Evolutionary conservation across 2,797 vertebrate species (phyloP).

Genomic region (Bufotes viridis): DNA sequence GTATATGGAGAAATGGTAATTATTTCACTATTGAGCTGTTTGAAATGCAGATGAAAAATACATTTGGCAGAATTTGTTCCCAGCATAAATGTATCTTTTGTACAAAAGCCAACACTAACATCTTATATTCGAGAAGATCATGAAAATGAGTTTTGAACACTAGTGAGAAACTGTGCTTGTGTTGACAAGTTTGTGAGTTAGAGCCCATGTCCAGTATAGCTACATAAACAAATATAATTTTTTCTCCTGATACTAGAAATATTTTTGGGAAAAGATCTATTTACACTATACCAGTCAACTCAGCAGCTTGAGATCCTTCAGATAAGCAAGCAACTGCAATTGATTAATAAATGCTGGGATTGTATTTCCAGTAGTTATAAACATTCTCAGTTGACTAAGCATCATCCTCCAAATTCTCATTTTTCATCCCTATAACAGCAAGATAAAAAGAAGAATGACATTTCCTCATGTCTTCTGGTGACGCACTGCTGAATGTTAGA

Average conservation of each 20-base stretch:
- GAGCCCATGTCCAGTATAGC: slow-evolving; percentile 40
- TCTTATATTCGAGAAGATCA: slow-evolving; percentile 45
- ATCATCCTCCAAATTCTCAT: slow-evolving; percentile 4
- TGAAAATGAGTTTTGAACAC: slow-evolving; percentile 44
- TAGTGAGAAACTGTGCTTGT: slow-evolving; percentile 52
- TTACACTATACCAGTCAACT: slow-evolving; percentile 39
- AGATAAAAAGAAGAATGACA: slow-evolving; percentile 13
- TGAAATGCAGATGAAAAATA: slow-evolving; percentile 45
- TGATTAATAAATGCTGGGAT: slow-evolving; percentile 36
- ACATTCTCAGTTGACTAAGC: slow-evolving; percentile 20
- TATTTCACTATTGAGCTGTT: slow-evolving; percentile 37
- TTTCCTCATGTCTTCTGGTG: slow-evolving; percentile 18
- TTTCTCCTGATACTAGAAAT: slow-evolving; percentile 37
- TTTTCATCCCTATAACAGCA: background rate
- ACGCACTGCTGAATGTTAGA: background rate
- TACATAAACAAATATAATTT: slow-evolving; percentile 59
- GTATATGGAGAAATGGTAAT: slow-evolving; percentile 1
- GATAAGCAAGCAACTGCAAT: slow-evolving; percentile 26
- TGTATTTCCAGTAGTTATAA: slow-evolving; percentile 47
- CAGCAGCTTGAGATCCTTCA: slow-evolving; percentile 18
- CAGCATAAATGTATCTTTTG: slow-evolving; percentile 56
- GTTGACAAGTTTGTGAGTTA: slow-evolving; percentile 57
- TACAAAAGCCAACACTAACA: slow-evolving; percentile 56
- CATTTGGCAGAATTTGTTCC: slow-evolving; percentile 53
- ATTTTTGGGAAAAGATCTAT: slow-evolving; percentile 43